Conservation (phyloP, 2,888 invertebrate genomes). For the Cheilosia soror region DNA sequence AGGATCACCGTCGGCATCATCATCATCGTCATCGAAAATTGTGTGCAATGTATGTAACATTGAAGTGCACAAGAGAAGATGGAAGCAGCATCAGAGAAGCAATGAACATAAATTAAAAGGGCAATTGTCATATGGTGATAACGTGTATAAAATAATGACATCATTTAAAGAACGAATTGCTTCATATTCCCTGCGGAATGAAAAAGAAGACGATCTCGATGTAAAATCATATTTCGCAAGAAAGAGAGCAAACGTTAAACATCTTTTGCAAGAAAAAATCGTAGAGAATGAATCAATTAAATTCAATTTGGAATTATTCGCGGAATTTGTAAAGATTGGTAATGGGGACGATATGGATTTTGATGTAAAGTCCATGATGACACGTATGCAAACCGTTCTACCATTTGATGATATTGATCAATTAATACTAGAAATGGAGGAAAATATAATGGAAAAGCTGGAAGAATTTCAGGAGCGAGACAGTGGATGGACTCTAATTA, state of each 20-base stretch:
- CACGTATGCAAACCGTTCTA: background rate
- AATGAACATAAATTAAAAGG: background rate
- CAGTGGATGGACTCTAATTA: slow-evolving; percentile 76
- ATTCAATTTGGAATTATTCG: background rate
- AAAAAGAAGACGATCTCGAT: background rate
- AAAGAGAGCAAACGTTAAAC: background rate
- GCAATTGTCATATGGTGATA: background rate
- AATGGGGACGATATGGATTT: background rate
- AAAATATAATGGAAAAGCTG: slow-evolving; percentile 15
- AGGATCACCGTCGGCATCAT: background rate
- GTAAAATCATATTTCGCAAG: background rate
- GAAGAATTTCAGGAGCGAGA: slow-evolving; percentile 78
- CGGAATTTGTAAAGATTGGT: background rate
- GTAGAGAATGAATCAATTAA: background rate
- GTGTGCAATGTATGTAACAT: background rate
- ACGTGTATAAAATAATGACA: background rate
- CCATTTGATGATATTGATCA: background rate
- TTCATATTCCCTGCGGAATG: background rate
- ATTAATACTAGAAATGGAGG: background rate
- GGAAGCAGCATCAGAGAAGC: background rate
- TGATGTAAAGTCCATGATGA: background rate
- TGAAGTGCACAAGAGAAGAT: background rate
- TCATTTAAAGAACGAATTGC: background rate
- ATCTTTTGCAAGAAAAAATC: background rate
- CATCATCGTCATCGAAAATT: background rate